A percentile compares a stretch with the other conserved stretches of the same genome.
Conservation (phyloP, 2,797 vertebrate genomes). For the Sebastes reedi region DNA sequence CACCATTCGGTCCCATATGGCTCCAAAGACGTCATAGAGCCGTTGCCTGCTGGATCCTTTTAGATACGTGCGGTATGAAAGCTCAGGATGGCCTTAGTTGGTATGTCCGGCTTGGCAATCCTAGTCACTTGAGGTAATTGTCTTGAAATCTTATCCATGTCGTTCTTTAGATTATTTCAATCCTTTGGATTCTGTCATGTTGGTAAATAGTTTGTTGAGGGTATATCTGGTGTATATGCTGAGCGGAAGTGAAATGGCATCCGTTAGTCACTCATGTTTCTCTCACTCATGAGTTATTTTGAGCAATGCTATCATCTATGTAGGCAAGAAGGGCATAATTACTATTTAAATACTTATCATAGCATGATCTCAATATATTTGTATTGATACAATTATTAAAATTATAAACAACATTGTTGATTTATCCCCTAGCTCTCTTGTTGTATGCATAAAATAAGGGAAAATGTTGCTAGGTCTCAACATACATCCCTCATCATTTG, state of each 20-base stretch:
- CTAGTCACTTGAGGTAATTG: not conserved
- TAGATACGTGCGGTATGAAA: conserved; percentile 10
- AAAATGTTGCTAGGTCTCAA: not conserved
- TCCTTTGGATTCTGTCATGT: conserved; percentile 14
- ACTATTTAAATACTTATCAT: not conserved
- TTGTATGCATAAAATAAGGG: not conserved
- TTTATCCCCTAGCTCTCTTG: not conserved
- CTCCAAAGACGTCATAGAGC: conserved; percentile 25
- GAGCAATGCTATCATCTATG: not conserved
- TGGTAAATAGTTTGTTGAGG: conserved; percentile 5
- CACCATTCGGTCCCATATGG: conserved; percentile 19
- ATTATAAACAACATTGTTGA: not conserved
- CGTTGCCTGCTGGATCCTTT: not conserved
- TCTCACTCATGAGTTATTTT: conserved; percentile 15
- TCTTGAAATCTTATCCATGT: conserved; percentile 7
- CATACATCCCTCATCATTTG: not conserved
- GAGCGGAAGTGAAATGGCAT: conserved; percentile 29
- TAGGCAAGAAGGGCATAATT: not conserved
- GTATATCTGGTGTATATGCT: not conserved
- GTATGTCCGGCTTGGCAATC: conserved; percentile 6
- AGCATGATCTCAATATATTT: not conserved
- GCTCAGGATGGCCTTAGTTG: not conserved
- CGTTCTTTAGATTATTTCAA: conserved; percentile 2
- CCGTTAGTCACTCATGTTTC: not conserved
- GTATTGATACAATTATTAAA: not conserved